Evolutionary conservation across 2,888 invertebrate genomes (phyloP).

Genomic region (Nomada ferruginata): DNA sequence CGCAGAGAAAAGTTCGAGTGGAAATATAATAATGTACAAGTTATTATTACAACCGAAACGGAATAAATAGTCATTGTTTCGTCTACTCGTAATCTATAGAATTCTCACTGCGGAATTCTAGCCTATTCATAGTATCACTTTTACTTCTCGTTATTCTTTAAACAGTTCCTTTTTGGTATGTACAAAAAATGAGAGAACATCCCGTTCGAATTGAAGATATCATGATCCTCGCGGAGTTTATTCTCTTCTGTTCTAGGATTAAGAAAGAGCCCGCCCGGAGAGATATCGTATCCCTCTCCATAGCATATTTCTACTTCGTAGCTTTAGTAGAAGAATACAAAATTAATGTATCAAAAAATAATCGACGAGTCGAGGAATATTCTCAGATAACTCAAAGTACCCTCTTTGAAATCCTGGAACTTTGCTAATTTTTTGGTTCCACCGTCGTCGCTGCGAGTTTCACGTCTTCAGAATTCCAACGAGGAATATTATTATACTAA

Average conservation of each 20-base stretch:
- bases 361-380: no score
- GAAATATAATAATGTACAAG: background rate
- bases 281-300: background rate
- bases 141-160: slow-evolving; percentile 4
- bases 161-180: slow-evolving; percentile 41
- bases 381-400: background rate
- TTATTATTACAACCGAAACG: slow-evolving; percentile 23
- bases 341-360: no score
- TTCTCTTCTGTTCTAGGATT: background rate
- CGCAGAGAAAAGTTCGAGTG: background rate
- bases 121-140: slow-evolving; percentile 47
- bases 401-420: slow-evolving; percentile 2
- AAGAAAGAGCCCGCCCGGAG: background rate
- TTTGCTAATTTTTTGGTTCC: background rate
- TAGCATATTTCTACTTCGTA: no score
- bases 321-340: no score
- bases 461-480: background rate
- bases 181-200: slow-evolving; percentile 36
- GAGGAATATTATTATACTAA: background rate
- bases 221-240: background rate
- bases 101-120: slow-evolving; percentile 33
- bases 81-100: slow-evolving; percentile 29
- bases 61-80: slow-evolving; percentile 60
- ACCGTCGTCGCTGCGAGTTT: background rate
- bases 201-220: background rate